These are phyloP conservation scores for Orthosia cruda DNA, from an alignment of 2,888 invertebrate genomes.

Conservation along the genomic window DNA sequence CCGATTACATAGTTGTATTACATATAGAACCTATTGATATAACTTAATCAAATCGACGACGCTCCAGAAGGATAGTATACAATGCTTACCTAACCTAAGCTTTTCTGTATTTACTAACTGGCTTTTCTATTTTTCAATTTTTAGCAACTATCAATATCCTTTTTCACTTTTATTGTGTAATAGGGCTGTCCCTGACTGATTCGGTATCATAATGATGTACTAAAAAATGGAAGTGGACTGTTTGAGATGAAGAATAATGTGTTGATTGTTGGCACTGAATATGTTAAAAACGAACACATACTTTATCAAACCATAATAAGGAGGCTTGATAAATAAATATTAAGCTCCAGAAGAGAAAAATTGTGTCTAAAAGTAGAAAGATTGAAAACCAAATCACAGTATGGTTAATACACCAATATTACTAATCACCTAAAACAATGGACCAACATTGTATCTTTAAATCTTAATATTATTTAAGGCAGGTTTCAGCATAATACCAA, in stretches of 20 bases:
- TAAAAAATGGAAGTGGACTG: background rate
- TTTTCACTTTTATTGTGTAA: too few relatives aligned
- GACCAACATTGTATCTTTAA: slow-evolving; percentile 53
- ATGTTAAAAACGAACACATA: slow-evolving; percentile 44
- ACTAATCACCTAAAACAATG: slow-evolving; percentile 56
- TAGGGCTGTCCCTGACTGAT: too few relatives aligned
- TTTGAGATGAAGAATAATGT: too few relatives aligned
- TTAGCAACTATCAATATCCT: background rate
- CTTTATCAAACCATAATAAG: slow-evolving; percentile 39
- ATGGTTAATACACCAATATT: slow-evolving; percentile 49
- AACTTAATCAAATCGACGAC: too few relatives aligned
- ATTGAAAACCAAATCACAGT: slow-evolving; percentile 68
- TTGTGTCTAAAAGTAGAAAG: slow-evolving; percentile 55
- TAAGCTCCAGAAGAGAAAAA: slow-evolving; percentile 51
- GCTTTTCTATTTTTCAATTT: slow-evolving; percentile 2
- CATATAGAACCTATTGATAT: too few relatives aligned
- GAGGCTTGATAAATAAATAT: slow-evolving; percentile 42
- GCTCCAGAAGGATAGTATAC: too few relatives aligned
- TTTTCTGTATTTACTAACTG: background rate
- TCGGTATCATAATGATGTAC: background rate
- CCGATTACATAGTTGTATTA: too few relatives aligned
- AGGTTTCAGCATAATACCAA: slow-evolving; percentile 18
- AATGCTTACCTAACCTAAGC: background rate
- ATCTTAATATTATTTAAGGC: slow-evolving; percentile 40
- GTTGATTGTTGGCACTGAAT: slow-evolving; percentile 49